Base-by-base conservation (phyloP, 2,113 vertebrate genomes). In the Pontoporia blainvillei region DNA sequence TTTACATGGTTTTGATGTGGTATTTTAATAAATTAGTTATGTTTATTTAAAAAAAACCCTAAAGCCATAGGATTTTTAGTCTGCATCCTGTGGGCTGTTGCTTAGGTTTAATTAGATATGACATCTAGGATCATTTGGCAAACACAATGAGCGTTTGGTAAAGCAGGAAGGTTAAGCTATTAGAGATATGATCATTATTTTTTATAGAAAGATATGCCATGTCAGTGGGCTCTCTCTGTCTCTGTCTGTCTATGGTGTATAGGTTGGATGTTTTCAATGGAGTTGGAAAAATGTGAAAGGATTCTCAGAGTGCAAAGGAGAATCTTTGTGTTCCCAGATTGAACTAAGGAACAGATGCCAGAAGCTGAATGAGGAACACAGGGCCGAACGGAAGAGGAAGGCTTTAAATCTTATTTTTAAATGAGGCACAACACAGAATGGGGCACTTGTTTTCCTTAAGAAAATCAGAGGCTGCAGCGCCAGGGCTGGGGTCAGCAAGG, bases 401-500 rank as follows among this genome's bases (percentile, higher is more conserved):
- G 2, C 54, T 78, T 21, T 21, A 9, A 13, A 34, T 59, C 76
- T 61, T 64, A 0, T 31, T 94, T 94, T 73, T 76, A 29, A 78
- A 79, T 61, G 86, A 87, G 61, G 29, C n/a, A 10, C 67, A 21
- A 57, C 67, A 4, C 18, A 64, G 72, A 46, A 86, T 9, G 6
- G 57, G 14, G 52, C 21, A 14, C 62, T 89, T 71, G 36, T 75
- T 86, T 81, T 59, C 94, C 3, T 69, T 7, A 7, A 34, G 59
- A 36, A 72, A 46, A 31, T 4, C 11, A 27, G 4, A 10, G 67
- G 8, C 7, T 5, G 25, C 9, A 0, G 25, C 8, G 6, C 11
- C 0, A 1, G 9, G 18, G 36, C 27, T 3, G 52, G 52, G 3
- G 2, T 13, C 17, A 1, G 36, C 10, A 6, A 6, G 20, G 4